Base-by-base conservation (phyloP, 2,888 invertebrate species). In the Mallateleia sp. region DNA sequence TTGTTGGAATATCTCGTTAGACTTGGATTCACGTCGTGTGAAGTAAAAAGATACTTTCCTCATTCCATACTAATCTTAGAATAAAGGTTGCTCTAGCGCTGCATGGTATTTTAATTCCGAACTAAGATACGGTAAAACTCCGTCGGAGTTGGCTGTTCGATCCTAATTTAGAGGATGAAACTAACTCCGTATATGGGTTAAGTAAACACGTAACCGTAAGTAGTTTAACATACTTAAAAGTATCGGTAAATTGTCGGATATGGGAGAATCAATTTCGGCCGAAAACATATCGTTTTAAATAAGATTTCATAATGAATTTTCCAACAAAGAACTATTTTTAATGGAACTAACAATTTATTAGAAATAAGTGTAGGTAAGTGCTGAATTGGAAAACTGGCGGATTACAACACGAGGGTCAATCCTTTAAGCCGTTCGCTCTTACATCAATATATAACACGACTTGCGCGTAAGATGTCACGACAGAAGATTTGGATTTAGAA, bases 331-430 rank as follows among this genome's bases (percentile, higher is more conserved):
- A n/a, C n/a, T n/a, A n/a, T n/a, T n/a, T n/a, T n/a, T n/a, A n/a
- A n/a, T n/a, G n/a, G n/a, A n/a, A n/a, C n/a, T n/a, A n/a, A n/a
- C n/a, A 60, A 69, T 79, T 34, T 58, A 24, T 25, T 47, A n/a
- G 34, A 69, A 71, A 50, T 52, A 38, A 67, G 52, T 54, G 18
- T 66, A 54, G 72, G 42, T 58, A 58, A 38, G 69, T 82, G 52
- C 75, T 69, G 75, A 82, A 75, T 82, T 62, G 9, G 60, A 62
- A 77, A 75, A 69, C 69, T 62, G 1, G n/a, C 25, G 60, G 82
- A 82, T 82, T 82, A 82, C 82, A 82, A 82, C 67, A 62, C 32
- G 69, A 69, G 69, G 69, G 67, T 69, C 82, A 75, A 82, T 75
- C 82, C 75, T 24, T 62, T 82, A 82, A 82, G 75, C 75, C 62